Base-by-base conservation (phyloP, 2,888 invertebrate species). In the Blomia tropicalis region DNA sequence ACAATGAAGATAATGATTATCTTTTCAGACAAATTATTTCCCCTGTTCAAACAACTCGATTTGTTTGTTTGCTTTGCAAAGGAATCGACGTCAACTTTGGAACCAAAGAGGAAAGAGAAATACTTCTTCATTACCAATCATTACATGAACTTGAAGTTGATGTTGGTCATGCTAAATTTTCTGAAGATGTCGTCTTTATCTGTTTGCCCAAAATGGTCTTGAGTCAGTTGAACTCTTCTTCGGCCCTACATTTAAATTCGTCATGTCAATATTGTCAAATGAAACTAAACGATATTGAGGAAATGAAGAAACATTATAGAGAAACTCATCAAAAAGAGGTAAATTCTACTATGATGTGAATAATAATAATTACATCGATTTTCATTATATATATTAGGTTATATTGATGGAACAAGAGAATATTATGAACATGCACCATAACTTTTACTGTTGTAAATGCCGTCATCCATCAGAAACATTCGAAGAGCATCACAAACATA, bases 141-240 rank as follows among this genome's bases (percentile, higher is more conserved):
- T 63, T 67, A 7, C 69, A 69, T 60, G 69, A 69, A 62, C 58
- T 69, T 17, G 64, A 66, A n/a, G 66, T 67, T 14, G 66, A 68
- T 30, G 66, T 64, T 23, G 62, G 59, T 23, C 67, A 67, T 58
- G 68, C 68, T 7, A 67, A 69, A 44, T 69, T 69, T 43, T 68
- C 66, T 58, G 69, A 69, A 43, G 67, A 68, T 43, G 68, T 68
- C 23, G 69, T 69, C 3, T 69, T 69, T 62, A 67, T 69, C 4
- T 69, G 69, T 63, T 63, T 69, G n/a, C 69, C 69, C 25, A 65
- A 65, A 29, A 30, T 63, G 25, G 62, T 63, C n/a, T 17, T 65
- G 5, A 17, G 23, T 31, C 63, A 61, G 43, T 47, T 65, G 19
- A 36, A 32, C 14, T 36, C 19, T 2, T 41, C 27, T n/a, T 53